Conservation (phyloP, 35 echinoderm and acorn worm species). For the Strongylocentrotus purpuratus region DNA sequence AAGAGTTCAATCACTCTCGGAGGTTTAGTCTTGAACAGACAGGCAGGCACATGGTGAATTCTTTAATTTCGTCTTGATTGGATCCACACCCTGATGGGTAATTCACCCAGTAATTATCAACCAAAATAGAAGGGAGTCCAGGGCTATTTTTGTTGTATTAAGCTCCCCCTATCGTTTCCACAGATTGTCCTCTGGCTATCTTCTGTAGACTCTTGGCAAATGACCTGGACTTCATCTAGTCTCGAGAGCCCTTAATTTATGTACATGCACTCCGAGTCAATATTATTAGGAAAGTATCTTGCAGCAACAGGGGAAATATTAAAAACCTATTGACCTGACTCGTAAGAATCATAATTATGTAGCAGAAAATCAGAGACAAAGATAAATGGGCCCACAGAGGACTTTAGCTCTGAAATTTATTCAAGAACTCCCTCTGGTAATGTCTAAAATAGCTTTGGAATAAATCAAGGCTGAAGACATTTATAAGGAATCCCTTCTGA, state of each 20-base stretch:
- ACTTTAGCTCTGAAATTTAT: neutral
- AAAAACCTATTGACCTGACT: neutral
- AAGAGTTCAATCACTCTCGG: neutral
- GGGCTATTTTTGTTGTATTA: slow-evolving; percentile 12
- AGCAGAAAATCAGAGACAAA: neutral
- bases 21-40: neutral
- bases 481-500: neutral
- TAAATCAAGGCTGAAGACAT: no score
- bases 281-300: neutral
- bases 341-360: neutral
- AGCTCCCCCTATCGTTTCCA: neutral
- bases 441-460: neutral
- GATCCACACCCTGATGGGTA: neutral
- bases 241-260: neutral
- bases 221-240: neutral
- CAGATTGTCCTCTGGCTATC: neutral
- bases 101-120: neutral
- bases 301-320: neutral
- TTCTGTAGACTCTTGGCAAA: neutral
- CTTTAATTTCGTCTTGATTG: neutral
- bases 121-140: neutral
- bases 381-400: neutral
- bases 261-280: no score
- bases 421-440: neutral
- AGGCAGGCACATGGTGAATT: neutral